Evolutionary conservation across 2,113 vertebrate genomes (phyloP).

Genomic region (Genyomyrus donnyi): DNA sequence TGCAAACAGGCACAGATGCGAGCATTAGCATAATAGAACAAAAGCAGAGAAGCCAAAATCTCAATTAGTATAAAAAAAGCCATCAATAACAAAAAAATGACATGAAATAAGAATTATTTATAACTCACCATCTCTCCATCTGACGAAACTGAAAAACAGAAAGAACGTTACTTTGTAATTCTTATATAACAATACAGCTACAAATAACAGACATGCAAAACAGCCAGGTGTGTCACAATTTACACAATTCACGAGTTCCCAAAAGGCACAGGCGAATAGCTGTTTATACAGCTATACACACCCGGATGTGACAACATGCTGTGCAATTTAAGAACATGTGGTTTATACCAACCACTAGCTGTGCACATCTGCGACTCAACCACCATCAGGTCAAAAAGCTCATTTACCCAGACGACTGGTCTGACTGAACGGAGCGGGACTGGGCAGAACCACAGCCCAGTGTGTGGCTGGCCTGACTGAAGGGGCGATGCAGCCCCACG

Average conservation of each 20-base stretch:
- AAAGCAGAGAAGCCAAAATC: not conserved
- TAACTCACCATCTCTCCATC: slow-evolving; percentile 87
- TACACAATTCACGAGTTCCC: not conserved
- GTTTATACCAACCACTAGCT: not conserved
- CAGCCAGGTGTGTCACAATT: not conserved
- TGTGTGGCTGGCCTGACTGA: no score
- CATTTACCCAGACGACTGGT: not conserved
- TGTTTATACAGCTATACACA: not conserved
- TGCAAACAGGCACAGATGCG: not conserved
- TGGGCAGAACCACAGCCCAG: not conserved
- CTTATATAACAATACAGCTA: not conserved
- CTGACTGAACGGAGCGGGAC: not conserved
- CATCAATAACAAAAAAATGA: not conserved
- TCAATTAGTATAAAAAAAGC: not conserved
- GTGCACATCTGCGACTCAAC: not conserved
- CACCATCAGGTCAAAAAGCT: not conserved
- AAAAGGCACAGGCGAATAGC: not conserved
- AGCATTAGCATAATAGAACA: not conserved
- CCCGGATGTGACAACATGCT: not conserved
- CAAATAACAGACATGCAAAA: not conserved
- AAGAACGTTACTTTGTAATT: slow-evolving; percentile 6
- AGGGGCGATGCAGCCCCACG: not conserved
- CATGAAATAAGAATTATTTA: not conserved
- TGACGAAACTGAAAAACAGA: slow-evolving; percentile 64
- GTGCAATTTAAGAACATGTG: not conserved